These are phyloP conservation scores for Xestia c-nigrum DNA, from an alignment of 2,888 invertebrate genomes.

Conservation along the genomic window DNA sequence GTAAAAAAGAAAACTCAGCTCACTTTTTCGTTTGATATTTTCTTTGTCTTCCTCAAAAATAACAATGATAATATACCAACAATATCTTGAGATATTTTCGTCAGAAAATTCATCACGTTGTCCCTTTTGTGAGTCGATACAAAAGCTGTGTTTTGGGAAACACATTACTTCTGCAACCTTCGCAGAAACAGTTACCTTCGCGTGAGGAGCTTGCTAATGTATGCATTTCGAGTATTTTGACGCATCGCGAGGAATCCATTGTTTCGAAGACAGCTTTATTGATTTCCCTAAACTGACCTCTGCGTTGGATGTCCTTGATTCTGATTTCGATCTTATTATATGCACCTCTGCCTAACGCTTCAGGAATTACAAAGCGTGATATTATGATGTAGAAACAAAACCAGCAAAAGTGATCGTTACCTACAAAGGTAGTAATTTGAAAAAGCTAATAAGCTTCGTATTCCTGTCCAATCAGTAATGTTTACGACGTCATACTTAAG, in stretches of 20 bases:
- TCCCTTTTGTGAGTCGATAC: constrained; percentile 33
- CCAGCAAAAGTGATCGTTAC: too few species aligned
- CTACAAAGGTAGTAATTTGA: neutral
- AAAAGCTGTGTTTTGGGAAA: constrained; percentile 26
- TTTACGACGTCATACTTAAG: neutral
- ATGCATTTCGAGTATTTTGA: constrained; percentile 20
- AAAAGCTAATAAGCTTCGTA: neutral
- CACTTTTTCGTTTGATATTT: neutral
- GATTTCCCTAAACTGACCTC: constrained; percentile 6
- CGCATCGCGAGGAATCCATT: constrained; percentile 4
- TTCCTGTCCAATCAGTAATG: neutral
- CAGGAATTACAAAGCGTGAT: too few species aligned
- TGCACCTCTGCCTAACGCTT: too few species aligned
- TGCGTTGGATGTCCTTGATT: neutral
- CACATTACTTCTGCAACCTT: constrained; percentile 34
- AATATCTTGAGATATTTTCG: neutral
- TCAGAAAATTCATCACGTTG: constrained; percentile 23
- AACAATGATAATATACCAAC: neutral
- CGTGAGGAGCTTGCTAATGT: constrained; percentile 37
- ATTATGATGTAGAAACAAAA: too few species aligned
- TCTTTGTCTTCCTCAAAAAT: constrained; percentile 10
- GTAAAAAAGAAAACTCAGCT: constrained; percentile 13
- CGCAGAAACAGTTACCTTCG: constrained; percentile 16
- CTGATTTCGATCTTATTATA: too few species aligned
- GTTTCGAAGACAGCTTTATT: constrained; percentile 15